Base-by-base conservation (phyloP, 2,113 vertebrate species). In the Herpailurus yagouaroundi region DNA sequence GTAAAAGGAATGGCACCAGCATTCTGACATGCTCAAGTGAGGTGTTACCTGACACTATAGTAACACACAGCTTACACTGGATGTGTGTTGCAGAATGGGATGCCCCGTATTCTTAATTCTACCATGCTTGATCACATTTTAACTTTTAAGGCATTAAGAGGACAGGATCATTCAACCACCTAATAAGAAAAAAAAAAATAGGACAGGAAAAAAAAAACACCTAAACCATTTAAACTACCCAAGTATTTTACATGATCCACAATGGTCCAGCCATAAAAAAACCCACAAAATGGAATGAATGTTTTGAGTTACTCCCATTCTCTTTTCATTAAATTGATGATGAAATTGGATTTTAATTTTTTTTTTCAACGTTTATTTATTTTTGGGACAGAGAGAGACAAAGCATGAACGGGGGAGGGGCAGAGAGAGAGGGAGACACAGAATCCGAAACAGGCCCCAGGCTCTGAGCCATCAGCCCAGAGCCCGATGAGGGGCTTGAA, bases 301-400 rank as follows among this genome's bases (percentile, higher is more conserved):
- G 4, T 86, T 89, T 87, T 73, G 7, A 60, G 82, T 91, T 45
- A 63, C 3, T 57, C 7, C 4, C 33, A n/a, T n/a, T 86, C 29
- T 33, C 5, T n/a, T 95, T 91, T 80, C 33, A 48, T 57, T 33
- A 41, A 84, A 76, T 71, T 82, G 11, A 83, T 63, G n/a, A 82
- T 74, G 31, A 31, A 63, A 68, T 50, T 38, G 66, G 82, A 68
- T 74, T 68, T 89, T 3, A 29, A 45, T n/a, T n/a, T n/a, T n/a
- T n/a, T n/a, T n/a, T n/a, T n/a, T n/a, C n/a, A n/a, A n/a, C n/a
- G n/a, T n/a, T n/a, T n/a, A n/a, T n/a, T n/a, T n/a, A n/a, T n/a
- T n/a, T n/a, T n/a, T n/a, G n/a, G n/a, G n/a, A n/a, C n/a, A n/a
- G n/a, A n/a, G n/a, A n/a, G n/a, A n/a, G n/a, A n/a, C n/a, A n/a